Evolutionary conservation across 1,140 invertebrate genomes (phyloP).

Genomic region (Zaprionus vittiger): DNA sequence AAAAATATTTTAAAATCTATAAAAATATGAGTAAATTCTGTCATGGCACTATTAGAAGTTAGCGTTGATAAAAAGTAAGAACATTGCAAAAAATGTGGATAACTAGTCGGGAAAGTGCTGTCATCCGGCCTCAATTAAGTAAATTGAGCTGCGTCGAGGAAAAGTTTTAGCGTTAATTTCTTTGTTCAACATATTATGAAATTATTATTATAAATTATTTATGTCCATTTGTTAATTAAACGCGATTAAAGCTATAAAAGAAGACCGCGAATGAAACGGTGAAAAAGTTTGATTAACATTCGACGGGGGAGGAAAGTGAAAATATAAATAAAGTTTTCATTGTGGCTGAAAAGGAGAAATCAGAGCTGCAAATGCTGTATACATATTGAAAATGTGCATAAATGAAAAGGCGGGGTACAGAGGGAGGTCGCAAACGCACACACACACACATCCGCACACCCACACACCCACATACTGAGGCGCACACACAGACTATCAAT

Average conservation of each 20-base stretch:
- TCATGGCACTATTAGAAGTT: neutral
- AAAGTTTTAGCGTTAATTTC: neutral
- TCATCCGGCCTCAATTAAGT: neutral
- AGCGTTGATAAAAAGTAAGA: neutral
- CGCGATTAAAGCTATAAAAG: neutral
- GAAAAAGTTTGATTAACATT: conserved; percentile 10
- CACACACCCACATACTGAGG: conserved; percentile 17
- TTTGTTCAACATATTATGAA: neutral
- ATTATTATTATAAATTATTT: conserved; percentile 4
- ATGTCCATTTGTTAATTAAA: conserved; percentile 3
- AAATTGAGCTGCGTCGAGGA: no score
- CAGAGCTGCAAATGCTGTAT: conserved; percentile 35
- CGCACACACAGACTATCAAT: conserved; percentile 63
- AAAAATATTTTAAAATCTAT: neutral
- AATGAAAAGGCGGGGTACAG: conserved; percentile 29
- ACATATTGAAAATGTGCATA: conserved; percentile 74
- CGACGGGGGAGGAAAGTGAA: neutral
- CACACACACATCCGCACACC: conserved; percentile 8
- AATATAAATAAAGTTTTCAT: conserved; percentile 18
- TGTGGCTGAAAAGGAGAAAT: conserved; percentile 10
- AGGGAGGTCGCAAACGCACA: neutral
- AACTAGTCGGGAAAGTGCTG: neutral
- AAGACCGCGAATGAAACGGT: neutral
- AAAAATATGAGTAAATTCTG: neutral
- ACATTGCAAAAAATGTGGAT: neutral